A percentile compares a stretch with the other conserved stretches of the same genome.
These are phyloP conservation scores for Buceros bicornis DNA, from an alignment of 2,797 vertebrate species.

Conservation along the genomic window DNA sequence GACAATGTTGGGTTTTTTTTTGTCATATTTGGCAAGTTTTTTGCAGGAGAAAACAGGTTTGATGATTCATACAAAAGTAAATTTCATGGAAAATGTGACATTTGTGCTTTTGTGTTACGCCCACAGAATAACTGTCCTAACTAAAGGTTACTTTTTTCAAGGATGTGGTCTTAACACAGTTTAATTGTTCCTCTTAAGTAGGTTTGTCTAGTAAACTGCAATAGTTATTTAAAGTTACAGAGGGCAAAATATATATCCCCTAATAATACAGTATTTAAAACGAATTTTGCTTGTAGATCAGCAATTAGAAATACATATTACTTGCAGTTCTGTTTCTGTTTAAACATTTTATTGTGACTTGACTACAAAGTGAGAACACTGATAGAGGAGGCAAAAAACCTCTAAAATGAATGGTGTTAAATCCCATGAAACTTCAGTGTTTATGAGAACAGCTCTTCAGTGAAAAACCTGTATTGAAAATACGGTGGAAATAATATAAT, in stretches of 20 bases:
- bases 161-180: neutral
- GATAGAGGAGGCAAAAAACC: constrained; percentile 72
- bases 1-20: constrained; percentile 14
- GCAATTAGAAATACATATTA: neutral
- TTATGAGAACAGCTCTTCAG: constrained; percentile 70
- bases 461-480: constrained; percentile 72
- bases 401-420: constrained; percentile 60
- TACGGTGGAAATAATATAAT: constrained; percentile 79
- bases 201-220: constrained; percentile 15
- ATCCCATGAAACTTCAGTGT: constrained; percentile 55
- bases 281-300: neutral
- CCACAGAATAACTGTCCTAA: constrained; percentile 62
- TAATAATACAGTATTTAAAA: constrained; percentile 50
- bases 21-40: constrained; percentile 43
- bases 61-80: constrained; percentile 69
- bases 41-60: constrained; percentile 67
- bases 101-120: constrained; percentile 60
- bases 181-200: constrained; percentile 45
- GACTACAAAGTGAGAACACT: constrained; percentile 67
- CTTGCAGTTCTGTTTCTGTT: neutral
- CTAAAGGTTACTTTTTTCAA: constrained; percentile 54
- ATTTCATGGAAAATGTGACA: constrained; percentile 69
- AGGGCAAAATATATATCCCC: constrained; percentile 31
- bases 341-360: constrained; percentile 42
- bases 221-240: constrained; percentile 42